phyloP scores from a whole-genome alignment of 2,888 invertebrate genomes.

The Pristionchus entomophagus region DNA sequence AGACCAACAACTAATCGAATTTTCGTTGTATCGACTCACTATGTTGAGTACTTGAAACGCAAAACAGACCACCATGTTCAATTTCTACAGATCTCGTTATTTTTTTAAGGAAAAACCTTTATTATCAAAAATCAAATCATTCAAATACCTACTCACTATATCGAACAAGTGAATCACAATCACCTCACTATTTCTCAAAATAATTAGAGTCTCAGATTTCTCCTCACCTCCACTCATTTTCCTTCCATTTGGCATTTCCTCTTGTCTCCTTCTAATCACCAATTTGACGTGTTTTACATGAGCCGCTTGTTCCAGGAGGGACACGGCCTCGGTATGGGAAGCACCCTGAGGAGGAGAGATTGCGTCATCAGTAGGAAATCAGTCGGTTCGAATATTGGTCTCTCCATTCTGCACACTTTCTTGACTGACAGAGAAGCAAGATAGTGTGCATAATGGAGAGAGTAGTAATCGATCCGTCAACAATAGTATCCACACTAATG shows the following conservation, averaged over 20 bases:
- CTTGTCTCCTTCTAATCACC: conserved; percentile 82
- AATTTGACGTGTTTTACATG: conserved; percentile 89
- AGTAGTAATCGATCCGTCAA: no score
- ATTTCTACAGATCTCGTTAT: neutral
- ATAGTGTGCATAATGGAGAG: no score
- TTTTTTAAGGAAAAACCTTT: no score
- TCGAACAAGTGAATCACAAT: neutral
- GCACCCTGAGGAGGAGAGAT: conserved; percentile 80
- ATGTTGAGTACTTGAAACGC: neutral
- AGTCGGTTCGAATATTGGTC: no score
- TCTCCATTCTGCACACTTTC: no score
- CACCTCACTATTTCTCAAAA: neutral
- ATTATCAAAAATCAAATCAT: no score
- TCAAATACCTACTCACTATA: no score
- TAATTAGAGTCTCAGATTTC: neutral
- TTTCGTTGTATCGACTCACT: neutral
- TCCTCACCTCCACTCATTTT: conserved; percentile 88
- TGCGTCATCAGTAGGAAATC: neutral
- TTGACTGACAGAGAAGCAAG: no score
- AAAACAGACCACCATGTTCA: neutral
- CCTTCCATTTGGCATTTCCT: conserved; percentile 47
- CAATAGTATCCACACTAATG: no score
- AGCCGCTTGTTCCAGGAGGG: conserved; percentile 91
- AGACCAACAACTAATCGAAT: neutral
- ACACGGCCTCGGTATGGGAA: conserved; percentile 93